Evolutionary conservation across 2,888 invertebrate genomes (phyloP), one percentile per base, ranked within the genome.

Genomic region (Pollenia amentaria): DNA sequence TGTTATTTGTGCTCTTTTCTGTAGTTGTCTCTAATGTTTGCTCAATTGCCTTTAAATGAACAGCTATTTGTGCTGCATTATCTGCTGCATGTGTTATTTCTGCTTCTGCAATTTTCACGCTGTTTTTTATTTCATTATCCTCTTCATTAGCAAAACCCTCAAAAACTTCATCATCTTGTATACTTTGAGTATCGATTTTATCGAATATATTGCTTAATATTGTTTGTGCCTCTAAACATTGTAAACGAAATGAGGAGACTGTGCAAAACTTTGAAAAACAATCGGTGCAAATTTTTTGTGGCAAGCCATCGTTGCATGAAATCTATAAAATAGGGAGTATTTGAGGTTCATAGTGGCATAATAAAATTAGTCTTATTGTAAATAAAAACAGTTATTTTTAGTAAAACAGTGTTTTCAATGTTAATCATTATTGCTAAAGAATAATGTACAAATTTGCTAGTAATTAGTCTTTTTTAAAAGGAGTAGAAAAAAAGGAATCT

Each of bases 211-310:
- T 91, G 10, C 89, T 90, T 62, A 92, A 78, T 85, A 90, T 90
- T 14, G 90, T n/a, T 87, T 92, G 92, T 18, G 92, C 92, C 62
- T 91, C 90, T 84, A 91, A 89, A 75, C 92, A 92, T 75, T 90
- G 89, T 16, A 89, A 62, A 4, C 92, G 92, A 89, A 92, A 92
- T 6, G 89, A 89, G 51, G 90, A 89, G 46, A 92, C 89, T 0
- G 90, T 90, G 84, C 91, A 92, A 75, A 92, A 92, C 85, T 92
- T 92, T 8, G 90, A 90, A 87, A 92, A 92, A 77, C 92, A 92
- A 87, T 92, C 92, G 40, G 90, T 89, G 76, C 92, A 92, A 53
- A 92, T 92, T 88, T 92, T 92, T 80, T 92, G 92, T 14, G 92
- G 92, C 87, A 92, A 77, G 14, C 92, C 92, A 88, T 92, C 92